These are phyloP conservation scores for Cirrhinus mrigala DNA, from an alignment of 2,797 vertebrate species.

Conservation along the genomic window DNA sequence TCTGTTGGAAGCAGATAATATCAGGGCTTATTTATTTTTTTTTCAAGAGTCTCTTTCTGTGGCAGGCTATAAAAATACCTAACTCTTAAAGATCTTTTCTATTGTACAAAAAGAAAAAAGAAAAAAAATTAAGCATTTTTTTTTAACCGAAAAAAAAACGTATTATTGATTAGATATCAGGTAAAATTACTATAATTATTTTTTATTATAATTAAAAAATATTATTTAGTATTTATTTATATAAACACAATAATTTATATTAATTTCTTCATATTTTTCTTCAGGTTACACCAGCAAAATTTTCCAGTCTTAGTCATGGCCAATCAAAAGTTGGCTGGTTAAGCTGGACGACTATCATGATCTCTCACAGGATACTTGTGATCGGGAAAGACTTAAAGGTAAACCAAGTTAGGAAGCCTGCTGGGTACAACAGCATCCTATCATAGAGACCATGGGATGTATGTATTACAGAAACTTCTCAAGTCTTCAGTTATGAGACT, in stretches of 20 bases:
- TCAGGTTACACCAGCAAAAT: background rate
- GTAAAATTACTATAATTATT: background rate
- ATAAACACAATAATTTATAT: background rate
- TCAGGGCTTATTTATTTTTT: background rate
- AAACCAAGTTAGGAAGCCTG: background rate
- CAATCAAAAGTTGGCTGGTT: background rate
- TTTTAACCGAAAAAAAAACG: background rate
- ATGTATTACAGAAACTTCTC: background rate
- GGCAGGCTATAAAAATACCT: background rate
- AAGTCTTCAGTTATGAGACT: background rate
- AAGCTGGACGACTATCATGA: background rate
- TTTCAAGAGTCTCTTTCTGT: background rate
- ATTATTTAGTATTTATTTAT: background rate
- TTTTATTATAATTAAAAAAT: background rate
- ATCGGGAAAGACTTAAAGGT: background rate
- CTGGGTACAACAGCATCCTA: background rate
- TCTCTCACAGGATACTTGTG: background rate
- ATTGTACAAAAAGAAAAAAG: background rate
- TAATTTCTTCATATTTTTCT: background rate
- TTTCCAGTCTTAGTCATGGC: background rate
- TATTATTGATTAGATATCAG: background rate
- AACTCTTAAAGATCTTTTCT: background rate
- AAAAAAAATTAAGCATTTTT: too few species aligned
- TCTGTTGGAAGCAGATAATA: conserved; percentile 3
- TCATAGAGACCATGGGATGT: background rate